phyloP scores from a whole-genome alignment of 2,797 vertebrate genomes.

The Cirrhinus mrigala region DNA sequence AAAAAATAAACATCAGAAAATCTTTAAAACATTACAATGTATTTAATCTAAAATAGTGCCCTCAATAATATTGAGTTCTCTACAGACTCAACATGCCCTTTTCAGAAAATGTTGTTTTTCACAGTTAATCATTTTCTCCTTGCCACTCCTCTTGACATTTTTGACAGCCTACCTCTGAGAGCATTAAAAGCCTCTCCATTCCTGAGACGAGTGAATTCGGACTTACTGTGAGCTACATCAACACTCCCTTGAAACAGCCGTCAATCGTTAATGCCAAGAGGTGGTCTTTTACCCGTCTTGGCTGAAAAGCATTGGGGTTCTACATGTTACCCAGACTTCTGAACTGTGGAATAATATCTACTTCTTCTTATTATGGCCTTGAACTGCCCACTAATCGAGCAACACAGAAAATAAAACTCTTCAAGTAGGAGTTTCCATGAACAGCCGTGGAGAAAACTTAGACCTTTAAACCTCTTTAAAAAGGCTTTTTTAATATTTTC shows the following conservation, averaged over 20 bases:
- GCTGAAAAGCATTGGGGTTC: not conserved
- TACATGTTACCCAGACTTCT: not conserved
- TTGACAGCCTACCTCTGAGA: constrained; percentile 36
- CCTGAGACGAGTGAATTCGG: not conserved
- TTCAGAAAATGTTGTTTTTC: constrained; percentile 37
- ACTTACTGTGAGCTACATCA: constrained; percentile 7
- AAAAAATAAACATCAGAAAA: not conserved
- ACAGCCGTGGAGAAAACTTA: not conserved
- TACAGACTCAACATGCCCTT: constrained; percentile 25
- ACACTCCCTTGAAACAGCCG: not conserved
- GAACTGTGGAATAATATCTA: not conserved
- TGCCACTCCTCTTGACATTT: constrained; percentile 49
- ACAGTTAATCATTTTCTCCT: constrained; percentile 37
- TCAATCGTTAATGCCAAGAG: constrained; percentile 8
- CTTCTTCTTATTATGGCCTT: not conserved
- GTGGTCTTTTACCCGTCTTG: not conserved
- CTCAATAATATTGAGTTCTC: constrained; percentile 1
- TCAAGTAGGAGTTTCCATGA: not conserved
- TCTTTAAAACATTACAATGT: not conserved
- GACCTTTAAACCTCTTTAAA: not conserved
- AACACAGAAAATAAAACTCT: not conserved
- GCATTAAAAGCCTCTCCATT: constrained; percentile 27
- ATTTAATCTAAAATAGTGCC: not conserved
- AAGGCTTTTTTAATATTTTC: not conserved
- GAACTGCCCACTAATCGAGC: not conserved